Base-by-base conservation (phyloP, 1,140 invertebrate genomes). In the Leptinotarsa lineolata region DNA sequence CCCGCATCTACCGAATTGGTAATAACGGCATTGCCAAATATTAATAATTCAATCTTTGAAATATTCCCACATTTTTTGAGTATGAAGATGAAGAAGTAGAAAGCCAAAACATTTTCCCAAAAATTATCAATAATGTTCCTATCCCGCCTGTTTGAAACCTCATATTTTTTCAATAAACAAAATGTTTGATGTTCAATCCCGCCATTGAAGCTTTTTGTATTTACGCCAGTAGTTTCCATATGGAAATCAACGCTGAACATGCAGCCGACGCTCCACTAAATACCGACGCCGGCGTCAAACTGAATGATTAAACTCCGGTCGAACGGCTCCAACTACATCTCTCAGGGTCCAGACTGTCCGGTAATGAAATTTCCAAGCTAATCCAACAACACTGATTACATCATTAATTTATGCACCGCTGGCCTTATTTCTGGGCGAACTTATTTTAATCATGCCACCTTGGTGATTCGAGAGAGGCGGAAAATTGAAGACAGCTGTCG, bases 351-450 rank as follows among this genome's bases (percentile, higher is more conserved):
- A 63, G 61, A n/a, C 48, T 30, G 61, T 63, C 61, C 61, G 61
- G 61, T 63, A 63, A 63, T 63, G 61, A 30, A 30, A 63, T 63
- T 63, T 63, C 61, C 61, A 63, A 21, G 61, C 61, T 30, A 30
- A 21, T 63, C 61, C 20, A 63, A 63, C 61, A 30, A 54, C 61
- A 21, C 61, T 63, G 61, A 63, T 63, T 63, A 63, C 61, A 22
- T 63, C 61, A 30, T 30, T 63, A 63, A 63, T 63, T 63, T 63
- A 63, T 63, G 61, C 61, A 63, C 20, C 61, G 20, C 61, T 21
- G 20, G 61, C 20, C 61, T 63, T 22, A 63, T 16, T 21, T 30
- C 61, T 21, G 20, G 20, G 20, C 24, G 20, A 20, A 63, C 61
- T 63, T 63, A 63, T 30, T 22, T 63, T 63, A 63, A 63, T 63